phyloP scores from a whole-genome alignment of 2,888 invertebrate species.

The Ormyrus thymus region DNA sequence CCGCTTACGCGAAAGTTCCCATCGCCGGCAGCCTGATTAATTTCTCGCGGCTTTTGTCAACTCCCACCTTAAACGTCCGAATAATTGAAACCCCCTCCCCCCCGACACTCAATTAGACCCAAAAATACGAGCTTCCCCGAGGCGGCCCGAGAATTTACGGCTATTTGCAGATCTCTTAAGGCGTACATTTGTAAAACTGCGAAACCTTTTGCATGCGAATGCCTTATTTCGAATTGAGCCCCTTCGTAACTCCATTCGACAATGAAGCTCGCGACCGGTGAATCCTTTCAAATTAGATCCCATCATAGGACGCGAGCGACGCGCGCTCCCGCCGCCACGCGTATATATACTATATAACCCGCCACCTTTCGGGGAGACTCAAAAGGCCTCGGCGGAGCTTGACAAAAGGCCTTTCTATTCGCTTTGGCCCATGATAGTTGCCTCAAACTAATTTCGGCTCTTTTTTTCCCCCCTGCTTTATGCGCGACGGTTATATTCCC shows the following conservation, averaged over 20 bases:
- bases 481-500: not conserved
- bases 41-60: too few relatives aligned
- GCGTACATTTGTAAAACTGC: not conserved
- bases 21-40: too few relatives aligned
- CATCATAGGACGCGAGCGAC: conserved; percentile 53
- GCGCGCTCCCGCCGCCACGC: not conserved
- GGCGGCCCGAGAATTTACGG: too few relatives aligned
- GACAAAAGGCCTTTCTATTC: conserved; percentile 32
- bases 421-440: conserved; percentile 35
- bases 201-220: conserved; percentile 8
- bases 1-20: too few relatives aligned
- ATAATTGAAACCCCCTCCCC: too few relatives aligned
- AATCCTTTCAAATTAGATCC: conserved; percentile 67
- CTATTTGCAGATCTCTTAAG: too few relatives aligned
- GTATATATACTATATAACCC: not conserved
- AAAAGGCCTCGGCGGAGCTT: conserved; percentile 23
- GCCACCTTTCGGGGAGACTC: conserved; percentile 9
- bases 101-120: too few relatives aligned
- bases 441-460: conserved; percentile 34
- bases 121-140: too few relatives aligned
- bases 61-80: too few relatives aligned
- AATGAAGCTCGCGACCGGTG: conserved; percentile 52
- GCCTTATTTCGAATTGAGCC: conserved; percentile 30
- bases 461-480: not conserved
- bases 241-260: not conserved